These are phyloP conservation scores for Acrossocheilus wenchowensis DNA, from an alignment of 2,797 vertebrate species.

Conservation along the genomic window DNA sequence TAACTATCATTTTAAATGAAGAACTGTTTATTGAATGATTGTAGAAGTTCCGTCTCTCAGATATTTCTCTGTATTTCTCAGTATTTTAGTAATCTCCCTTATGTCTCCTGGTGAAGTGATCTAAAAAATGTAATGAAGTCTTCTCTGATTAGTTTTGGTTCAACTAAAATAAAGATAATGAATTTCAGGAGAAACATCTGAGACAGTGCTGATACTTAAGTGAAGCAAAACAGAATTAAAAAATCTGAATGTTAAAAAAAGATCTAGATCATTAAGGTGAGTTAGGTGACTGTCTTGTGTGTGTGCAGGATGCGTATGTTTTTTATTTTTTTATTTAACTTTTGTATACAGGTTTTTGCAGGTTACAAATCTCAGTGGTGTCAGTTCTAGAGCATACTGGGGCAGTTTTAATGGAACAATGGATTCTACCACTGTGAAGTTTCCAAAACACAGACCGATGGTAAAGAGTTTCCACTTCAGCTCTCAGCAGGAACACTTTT, in stretches of 20 bases:
- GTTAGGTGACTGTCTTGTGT: not conserved
- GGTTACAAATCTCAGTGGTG: not conserved
- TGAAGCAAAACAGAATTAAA: not conserved
- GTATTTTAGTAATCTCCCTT: not conserved
- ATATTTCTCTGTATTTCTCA: not conserved
- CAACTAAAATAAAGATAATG: not conserved
- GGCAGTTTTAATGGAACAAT: slow-evolving; percentile 13
- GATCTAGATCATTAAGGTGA: not conserved
- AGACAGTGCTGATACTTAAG: not conserved
- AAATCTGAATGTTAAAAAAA: not conserved
- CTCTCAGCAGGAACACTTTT: slow-evolving; percentile 31
- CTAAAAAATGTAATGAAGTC: not conserved
- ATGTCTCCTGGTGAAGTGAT: not conserved
- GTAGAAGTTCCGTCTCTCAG: not conserved
- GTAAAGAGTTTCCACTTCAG: slow-evolving; percentile 15
- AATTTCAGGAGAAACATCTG: not conserved
- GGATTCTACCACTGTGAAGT: slow-evolving; percentile 19
- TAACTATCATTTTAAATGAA: not conserved
- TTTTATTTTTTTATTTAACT: not conserved
- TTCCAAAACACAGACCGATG: slow-evolving; percentile 33
- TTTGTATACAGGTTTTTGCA: not conserved
- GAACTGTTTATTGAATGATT: not conserved
- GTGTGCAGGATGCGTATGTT: not conserved
- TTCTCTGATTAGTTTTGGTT: not conserved
- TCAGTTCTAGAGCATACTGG: not conserved